phyloP scores from a whole-genome alignment of 2,888 invertebrate genomes.

The Ramazzottius varieornatus region DNA sequence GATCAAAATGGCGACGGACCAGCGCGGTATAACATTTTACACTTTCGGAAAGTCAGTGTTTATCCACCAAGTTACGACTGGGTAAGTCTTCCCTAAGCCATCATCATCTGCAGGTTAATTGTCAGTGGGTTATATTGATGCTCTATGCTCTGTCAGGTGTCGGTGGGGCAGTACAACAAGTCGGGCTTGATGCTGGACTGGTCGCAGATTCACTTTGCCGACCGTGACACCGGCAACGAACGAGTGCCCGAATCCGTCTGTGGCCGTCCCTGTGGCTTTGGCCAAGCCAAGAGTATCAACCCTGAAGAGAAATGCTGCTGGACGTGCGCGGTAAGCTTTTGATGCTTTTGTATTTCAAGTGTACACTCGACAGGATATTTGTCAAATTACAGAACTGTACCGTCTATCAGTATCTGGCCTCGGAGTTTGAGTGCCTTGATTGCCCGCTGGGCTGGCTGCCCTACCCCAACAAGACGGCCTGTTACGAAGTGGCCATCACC shows the following conservation, averaged over 20 bases:
- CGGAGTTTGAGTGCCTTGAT: constrained; percentile 53
- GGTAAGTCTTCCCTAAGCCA: too few relatives aligned
- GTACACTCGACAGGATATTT: too few relatives aligned
- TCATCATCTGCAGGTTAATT: too few relatives aligned
- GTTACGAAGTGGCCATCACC: constrained; percentile 29
- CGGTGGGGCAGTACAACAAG: neutral
- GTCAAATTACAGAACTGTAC: constrained; percentile 36
- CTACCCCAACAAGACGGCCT: constrained; percentile 37
- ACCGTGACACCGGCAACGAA: constrained; percentile 5
- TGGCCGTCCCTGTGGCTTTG: constrained; percentile 57
- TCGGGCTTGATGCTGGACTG: constrained; percentile 6
- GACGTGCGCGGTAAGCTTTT: constrained; percentile 42
- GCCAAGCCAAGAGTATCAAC: constrained; percentile 69
- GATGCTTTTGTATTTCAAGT: too few relatives aligned
- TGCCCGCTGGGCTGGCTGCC: constrained; percentile 58
- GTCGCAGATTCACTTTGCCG: constrained; percentile 7
- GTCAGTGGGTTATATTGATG: too few relatives aligned
- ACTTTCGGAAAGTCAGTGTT: constrained; percentile 47
- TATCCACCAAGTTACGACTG: neutral
- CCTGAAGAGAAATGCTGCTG: constrained; percentile 79
- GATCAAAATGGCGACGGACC: constrained; percentile 73
- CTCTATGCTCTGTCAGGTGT: too few relatives aligned
- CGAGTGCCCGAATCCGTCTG: constrained; percentile 60
- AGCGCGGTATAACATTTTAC: constrained; percentile 75
- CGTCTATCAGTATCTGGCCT: constrained; percentile 51